phyloP scores from a whole-genome alignment of 2,113 vertebrate genomes.

The Malurus elegans region DNA sequence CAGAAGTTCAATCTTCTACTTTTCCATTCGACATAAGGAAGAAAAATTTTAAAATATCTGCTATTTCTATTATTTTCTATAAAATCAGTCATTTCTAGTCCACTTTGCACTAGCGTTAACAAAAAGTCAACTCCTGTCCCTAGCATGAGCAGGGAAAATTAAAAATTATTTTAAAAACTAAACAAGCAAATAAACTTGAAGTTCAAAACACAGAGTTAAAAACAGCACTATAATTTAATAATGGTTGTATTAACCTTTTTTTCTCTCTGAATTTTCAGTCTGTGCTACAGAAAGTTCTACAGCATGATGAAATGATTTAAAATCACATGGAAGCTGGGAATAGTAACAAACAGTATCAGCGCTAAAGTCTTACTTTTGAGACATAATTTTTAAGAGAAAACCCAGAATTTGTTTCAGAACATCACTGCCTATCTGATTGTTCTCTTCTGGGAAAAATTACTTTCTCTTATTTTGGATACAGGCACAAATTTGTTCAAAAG shows the following conservation, averaged over 20 bases:
- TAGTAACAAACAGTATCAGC: background rate
- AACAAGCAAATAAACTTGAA: background rate
- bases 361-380: background rate
- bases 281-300: background rate
- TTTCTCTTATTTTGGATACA: background rate
- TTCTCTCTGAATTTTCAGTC: background rate
- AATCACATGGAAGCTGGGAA: background rate
- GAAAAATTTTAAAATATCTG: background rate
- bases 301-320: background rate
- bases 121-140: background rate
- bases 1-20: background rate
- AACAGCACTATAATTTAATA: background rate
- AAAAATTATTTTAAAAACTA: background rate
- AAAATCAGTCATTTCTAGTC: background rate
- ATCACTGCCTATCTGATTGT: fast-evolving
- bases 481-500: background rate
- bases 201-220: background rate
- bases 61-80: background rate
- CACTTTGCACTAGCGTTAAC: background rate
- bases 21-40: background rate
- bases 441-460: background rate
- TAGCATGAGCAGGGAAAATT: background rate
- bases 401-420: background rate
- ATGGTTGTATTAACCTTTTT: background rate
- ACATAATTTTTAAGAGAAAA: background rate